These are phyloP conservation scores for Strigops habroptila DNA, from an alignment of 2,113 vertebrate genomes.

Conservation along the genomic window DNA sequence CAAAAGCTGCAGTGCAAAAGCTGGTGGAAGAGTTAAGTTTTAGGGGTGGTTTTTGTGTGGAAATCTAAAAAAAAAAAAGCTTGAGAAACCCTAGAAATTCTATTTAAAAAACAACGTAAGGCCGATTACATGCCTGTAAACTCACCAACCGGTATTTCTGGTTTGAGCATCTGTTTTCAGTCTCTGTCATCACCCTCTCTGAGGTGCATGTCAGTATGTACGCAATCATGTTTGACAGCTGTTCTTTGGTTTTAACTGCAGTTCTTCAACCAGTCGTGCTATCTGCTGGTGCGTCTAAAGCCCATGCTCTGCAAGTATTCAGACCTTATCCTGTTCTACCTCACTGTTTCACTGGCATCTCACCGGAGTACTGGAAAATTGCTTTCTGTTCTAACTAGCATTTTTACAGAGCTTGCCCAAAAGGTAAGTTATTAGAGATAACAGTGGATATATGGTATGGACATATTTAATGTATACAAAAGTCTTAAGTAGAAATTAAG, in stretches of 20 bases:
- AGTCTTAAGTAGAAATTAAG: neutral
- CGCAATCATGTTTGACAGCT: neutral
- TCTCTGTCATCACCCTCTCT: neutral
- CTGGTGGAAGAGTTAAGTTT: neutral
- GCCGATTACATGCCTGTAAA: too few relatives aligned
- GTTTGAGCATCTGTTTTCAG: neutral
- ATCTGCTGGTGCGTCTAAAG: constrained; percentile 79
- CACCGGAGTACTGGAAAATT: constrained; percentile 91
- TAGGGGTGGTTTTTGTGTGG: neutral
- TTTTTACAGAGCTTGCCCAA: constrained; percentile 91
- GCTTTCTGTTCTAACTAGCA: constrained; percentile 84
- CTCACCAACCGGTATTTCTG: neutral
- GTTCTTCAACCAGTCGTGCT: constrained; percentile 81
- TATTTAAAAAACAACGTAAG: too few relatives aligned
- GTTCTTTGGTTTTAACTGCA: constrained; percentile 19
- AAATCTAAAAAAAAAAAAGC: neutral
- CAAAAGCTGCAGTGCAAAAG: neutral
- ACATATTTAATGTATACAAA: neutral
- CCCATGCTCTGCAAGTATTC: constrained; percentile 86
- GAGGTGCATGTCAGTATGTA: neutral
- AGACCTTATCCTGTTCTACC: constrained; percentile 85
- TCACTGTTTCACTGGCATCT: constrained; percentile 82
- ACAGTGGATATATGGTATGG: neutral
- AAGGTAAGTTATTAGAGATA: constrained; percentile 77
- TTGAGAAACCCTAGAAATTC: neutral